Base-by-base conservation (phyloP, 2,888 invertebrate genomes). In the Spodoptera exigua region DNA sequence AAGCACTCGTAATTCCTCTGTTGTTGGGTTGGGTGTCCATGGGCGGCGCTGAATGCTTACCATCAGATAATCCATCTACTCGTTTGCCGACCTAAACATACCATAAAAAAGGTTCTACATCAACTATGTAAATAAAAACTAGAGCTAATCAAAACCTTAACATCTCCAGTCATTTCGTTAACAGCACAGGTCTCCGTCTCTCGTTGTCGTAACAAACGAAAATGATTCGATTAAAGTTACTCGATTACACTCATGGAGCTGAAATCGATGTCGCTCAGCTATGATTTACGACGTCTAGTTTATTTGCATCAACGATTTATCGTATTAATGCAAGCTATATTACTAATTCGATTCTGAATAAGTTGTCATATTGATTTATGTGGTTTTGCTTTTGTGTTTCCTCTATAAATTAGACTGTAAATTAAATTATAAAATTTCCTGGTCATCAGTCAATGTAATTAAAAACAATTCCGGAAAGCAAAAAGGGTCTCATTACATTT, bases 251-350 rank as follows among this genome's bases (percentile, higher is more conserved):
- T n/a, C 54, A 61, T 40, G 13, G 37, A 36, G 12, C 9, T 40
- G 21, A 41, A 47, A 51, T 47, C 37, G 37, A 66, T 44, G 46
- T 51, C 60, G 21, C 47, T 58, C 54, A 34, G 18, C 34, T 37
- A 53, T 67, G 54, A 72, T 13, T 72, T 47, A 72, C 34, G 39
- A 47, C 34, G 5, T 21, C 57, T 12, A 46, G 39, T 53, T 48
- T 53, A 58, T 71, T 68, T 54, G 53, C 60, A 67, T 51, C 39
- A 36, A 10, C 40, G 46, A 49, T 49, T 53, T 65, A 57, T 57
- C 40, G 37, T 12, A 5, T 41, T 32, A 58, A 37, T 39, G 48
- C 16, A 16, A 65, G 35, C 43, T 13, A 73, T 68, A 34, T 46
- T 51, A 41, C 37, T 72, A 58, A 72, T 72, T 47, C 10, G 27